Conservation (phyloP, 2,113 vertebrate species). For the Microcebus jonahi region DNA sequence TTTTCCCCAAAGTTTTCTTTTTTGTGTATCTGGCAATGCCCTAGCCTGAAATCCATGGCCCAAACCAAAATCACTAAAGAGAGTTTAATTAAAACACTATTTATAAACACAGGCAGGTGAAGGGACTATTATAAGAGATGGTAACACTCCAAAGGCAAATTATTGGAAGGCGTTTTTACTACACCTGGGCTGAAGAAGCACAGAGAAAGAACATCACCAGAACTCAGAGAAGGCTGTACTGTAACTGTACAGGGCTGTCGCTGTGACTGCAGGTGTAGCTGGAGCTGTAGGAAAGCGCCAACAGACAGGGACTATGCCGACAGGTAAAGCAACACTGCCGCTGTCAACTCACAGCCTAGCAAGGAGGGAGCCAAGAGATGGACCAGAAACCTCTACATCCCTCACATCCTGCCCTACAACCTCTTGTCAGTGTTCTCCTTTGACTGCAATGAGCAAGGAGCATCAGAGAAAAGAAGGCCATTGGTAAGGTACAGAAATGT, state of each 20-base stretch:
- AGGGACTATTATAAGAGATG: not conserved
- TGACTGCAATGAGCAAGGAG: not conserved
- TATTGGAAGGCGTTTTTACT: not conserved
- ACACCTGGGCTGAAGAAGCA: not conserved
- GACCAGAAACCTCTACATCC: fast-evolving
- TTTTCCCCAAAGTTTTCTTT: not conserved
- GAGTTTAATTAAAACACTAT: not conserved
- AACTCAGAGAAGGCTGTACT: not conserved
- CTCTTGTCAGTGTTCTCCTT: not conserved
- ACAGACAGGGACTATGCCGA: not conserved
- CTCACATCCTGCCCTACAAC: not conserved
- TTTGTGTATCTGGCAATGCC: not conserved
- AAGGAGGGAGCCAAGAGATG: not conserved
- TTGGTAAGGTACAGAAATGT: not conserved
- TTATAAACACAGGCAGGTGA: not conserved
- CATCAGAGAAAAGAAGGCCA: not conserved
- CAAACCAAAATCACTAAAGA: not conserved
- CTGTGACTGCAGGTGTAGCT: no score
- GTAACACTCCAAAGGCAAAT: not conserved
- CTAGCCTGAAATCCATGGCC: not conserved
- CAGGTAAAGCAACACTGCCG: not conserved
- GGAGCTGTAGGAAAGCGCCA: not conserved
- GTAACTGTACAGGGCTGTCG: not conserved
- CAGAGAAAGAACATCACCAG: no score
- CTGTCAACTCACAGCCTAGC: not conserved